A percentile compares a stretch with the other conserved stretches of the same genome.
phyloP scores from a whole-genome alignment of 2,888 invertebrate species.

The Caenorhabditis drosophilae region DNA sequence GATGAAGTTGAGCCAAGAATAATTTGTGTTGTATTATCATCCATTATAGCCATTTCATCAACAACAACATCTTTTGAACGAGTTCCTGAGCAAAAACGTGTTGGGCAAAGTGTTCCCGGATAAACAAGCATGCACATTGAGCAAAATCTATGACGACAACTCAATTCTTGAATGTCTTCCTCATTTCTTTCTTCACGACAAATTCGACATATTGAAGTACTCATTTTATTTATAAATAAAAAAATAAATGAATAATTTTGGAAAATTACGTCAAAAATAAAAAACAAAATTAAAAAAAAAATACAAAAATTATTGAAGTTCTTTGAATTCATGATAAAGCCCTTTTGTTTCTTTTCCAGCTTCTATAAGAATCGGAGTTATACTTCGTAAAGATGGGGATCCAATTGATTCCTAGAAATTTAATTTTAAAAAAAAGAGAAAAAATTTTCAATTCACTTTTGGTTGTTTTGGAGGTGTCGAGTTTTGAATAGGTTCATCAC shows the following conservation, averaged over 20 bases:
- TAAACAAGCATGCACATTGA: slow-evolving; percentile 31
- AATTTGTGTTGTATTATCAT: slow-evolving; percentile 24
- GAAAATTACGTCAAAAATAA: not conserved
- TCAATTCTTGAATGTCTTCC: slow-evolving; percentile 42
- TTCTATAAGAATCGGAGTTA: not conserved
- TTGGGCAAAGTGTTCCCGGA: slow-evolving; percentile 40
- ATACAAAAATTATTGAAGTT: not conserved
- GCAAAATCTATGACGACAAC: slow-evolving; percentile 48
- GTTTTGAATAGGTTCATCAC: not conserved
- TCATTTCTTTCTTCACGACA: slow-evolving; percentile 34
- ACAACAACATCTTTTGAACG: slow-evolving; percentile 48
- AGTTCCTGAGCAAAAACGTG: slow-evolving; percentile 39
- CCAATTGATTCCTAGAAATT: not conserved
- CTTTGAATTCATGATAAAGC: not conserved
- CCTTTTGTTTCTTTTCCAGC: not conserved
- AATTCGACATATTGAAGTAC: slow-evolving; percentile 24
- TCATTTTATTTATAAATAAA: not conserved
- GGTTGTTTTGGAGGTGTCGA: not conserved
- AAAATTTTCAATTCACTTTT: not conserved
- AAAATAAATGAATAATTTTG: not conserved
- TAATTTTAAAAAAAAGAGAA: not conserved
- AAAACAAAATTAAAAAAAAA: not conserved
- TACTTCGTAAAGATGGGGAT: not conserved
- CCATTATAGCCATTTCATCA: slow-evolving; percentile 42
- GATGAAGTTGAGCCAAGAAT: slow-evolving; percentile 37